Evolutionary conservation across 2,888 invertebrate species (phyloP).

Genomic region (Malachius bipustulatus): DNA sequence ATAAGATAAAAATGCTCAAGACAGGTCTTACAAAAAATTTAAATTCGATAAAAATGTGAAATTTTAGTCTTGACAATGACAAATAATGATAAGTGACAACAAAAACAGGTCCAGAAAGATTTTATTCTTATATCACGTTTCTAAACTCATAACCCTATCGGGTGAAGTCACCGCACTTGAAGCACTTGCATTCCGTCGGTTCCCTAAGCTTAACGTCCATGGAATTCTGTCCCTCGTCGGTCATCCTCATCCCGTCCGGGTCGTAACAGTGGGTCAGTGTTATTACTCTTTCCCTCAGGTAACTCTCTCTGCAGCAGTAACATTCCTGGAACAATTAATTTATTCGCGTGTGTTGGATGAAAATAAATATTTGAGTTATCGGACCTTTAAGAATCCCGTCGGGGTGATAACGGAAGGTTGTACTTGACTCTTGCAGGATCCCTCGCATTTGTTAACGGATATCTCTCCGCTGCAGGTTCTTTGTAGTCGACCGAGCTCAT

Average conservation of each 20-base stretch:
- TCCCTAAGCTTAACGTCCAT: slow-evolving; percentile 78
- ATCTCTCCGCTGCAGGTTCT: slow-evolving; percentile 84
- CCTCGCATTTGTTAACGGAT: slow-evolving; percentile 87
- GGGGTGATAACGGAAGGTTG: slow-evolving; percentile 81
- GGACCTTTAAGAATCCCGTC: slow-evolving; percentile 79
- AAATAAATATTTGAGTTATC: too few species aligned
- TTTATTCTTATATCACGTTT: too few species aligned
- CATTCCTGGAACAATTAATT: slow-evolving; percentile 66
- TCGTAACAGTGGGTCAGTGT: slow-evolving; percentile 78
- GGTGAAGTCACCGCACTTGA: slow-evolving; percentile 77
- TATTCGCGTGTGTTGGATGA: too few species aligned
- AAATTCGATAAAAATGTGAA: too few species aligned
- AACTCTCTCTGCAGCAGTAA: slow-evolving; percentile 83
- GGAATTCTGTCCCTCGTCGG: slow-evolving; percentile 52
- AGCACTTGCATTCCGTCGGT: slow-evolving; percentile 82
- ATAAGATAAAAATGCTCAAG: too few species aligned
- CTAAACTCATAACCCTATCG: too few species aligned
- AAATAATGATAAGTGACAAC: too few species aligned
- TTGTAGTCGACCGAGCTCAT: slow-evolving; percentile 69
- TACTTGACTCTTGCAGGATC: slow-evolving; percentile 82
- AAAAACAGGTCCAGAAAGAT: too few species aligned
- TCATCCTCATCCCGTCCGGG: slow-evolving; percentile 69
- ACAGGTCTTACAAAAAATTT: too few species aligned
- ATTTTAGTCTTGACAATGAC: too few species aligned
- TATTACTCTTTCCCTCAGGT: slow-evolving; percentile 66